Evolutionary conservation across 2,113 vertebrate species (phyloP).

Genomic region (Epinephelus fuscoguttatus): DNA sequence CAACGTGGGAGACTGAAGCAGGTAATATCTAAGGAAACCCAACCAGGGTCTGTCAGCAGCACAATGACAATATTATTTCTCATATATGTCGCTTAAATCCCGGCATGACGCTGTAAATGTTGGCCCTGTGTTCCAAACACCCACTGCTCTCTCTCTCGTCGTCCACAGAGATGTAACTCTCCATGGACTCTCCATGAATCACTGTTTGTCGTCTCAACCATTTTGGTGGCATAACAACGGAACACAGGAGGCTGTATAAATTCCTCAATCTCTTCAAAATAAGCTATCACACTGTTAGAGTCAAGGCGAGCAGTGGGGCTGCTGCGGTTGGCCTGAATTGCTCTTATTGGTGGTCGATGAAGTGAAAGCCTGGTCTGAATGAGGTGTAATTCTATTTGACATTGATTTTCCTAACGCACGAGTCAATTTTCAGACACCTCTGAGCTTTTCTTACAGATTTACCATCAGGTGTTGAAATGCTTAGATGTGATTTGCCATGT

Average conservation of each 20-base stretch:
- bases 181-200: background rate
- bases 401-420: background rate
- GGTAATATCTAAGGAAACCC: slow-evolving; percentile 29
- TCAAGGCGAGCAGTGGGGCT: background rate
- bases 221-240: slow-evolving; percentile 12
- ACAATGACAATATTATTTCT: rapidly evolving
- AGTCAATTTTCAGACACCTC: background rate
- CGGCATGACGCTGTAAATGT: too few species aligned
- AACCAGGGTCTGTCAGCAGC: background rate
- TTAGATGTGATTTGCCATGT: background rate
- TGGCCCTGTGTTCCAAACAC: background rate
- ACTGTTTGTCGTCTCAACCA: slow-evolving; percentile 25
- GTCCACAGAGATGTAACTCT: slow-evolving; percentile 7
- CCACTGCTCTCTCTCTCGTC: background rate
- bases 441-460: background rate
- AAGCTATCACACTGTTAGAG: background rate
- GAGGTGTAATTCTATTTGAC: background rate
- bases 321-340: background rate
- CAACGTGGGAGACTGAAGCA: slow-evolving; percentile 48
- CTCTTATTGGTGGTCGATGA: background rate
- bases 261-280: background rate
- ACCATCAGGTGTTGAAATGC: background rate
- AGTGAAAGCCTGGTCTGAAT: background rate
- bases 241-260: background rate
- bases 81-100: rapidly evolving